Conservation (phyloP, 2,113 vertebrate species). For the Chinchilla lanigera region DNA sequence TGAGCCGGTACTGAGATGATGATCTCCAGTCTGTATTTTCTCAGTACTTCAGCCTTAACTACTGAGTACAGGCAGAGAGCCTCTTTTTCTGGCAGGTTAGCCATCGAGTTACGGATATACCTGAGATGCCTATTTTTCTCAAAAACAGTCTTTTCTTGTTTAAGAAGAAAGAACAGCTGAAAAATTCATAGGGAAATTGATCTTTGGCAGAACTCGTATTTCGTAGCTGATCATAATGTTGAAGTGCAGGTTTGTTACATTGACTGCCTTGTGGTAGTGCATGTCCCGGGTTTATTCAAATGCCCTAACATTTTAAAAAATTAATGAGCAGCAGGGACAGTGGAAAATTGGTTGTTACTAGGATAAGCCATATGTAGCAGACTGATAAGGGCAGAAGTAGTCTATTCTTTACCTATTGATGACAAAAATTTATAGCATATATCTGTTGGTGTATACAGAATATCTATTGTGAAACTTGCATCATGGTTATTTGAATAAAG, state of each 20-base stretch:
- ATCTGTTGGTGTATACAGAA: neutral
- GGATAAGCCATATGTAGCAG: neutral
- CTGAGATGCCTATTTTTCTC: neutral
- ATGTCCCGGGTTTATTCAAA: neutral
- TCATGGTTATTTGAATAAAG: conserved; percentile 36
- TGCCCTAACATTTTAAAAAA: neutral
- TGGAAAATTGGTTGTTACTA: neutral
- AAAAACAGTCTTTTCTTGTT: neutral
- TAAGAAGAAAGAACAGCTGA: neutral
- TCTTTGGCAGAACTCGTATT: neutral
- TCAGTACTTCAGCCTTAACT: neutral
- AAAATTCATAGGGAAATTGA: neutral
- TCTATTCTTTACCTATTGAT: neutral
- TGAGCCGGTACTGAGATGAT: neutral
- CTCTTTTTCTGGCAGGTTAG: neutral
- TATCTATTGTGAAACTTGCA: neutral
- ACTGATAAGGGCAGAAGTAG: neutral
- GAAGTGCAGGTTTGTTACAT: neutral
- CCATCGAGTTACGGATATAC: neutral
- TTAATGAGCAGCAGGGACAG: neutral
- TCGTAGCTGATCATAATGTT: neutral
- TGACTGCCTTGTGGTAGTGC: neutral
- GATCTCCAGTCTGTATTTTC: neutral
- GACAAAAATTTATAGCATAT: neutral
- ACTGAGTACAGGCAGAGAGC: neutral